Base-by-base conservation (phyloP, 2,113 vertebrate genomes). In the Perca schrenkii region DNA sequence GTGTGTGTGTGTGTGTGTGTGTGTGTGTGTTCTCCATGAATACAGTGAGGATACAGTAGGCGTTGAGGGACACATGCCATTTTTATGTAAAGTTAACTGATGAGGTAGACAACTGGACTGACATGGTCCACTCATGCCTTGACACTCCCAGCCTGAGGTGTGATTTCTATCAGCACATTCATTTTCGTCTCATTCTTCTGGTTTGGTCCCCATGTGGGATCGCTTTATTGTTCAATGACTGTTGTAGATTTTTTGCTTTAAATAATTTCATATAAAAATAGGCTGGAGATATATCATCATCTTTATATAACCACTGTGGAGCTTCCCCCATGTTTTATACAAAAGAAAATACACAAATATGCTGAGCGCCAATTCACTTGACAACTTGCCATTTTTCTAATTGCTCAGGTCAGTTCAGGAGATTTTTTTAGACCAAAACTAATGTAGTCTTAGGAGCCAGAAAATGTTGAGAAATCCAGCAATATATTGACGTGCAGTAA, bases 31-130 rank as follows among this genome's bases (percentile, higher is more conserved):
- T 94, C 93, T 89, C 83, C 81, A 89, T 89, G 80, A 87, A 91
- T 73, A 83, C 76, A 86, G 79, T 74, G 72, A 84, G 69, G 43
- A 75, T n/a, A 25, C 53, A 19, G 62, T 15, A 50, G 68, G 62
- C 58, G 19, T 74, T 68, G 80, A 71, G 79, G 77, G 75, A 81
- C 79, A 87, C 64, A 52, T 82, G 65, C n/a, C 74, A 66, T 75
- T 80, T 90, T 76, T 86, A 76, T 91, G 92, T 87, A 77, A 86
- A 73, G 72, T 91, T 43, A 88, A 92, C 74, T 34, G 88, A 91
- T 89, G 86, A 90, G 77, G 80, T 65, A 40, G 74, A 86, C 74
- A 66, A 83, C 31, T 53, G 56, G 61, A 85, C 64, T 78, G 79
- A 85, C 69, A 73, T 34, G 71, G 80, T 91, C 81, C 76, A 21